Evolutionary conservation across 2,888 invertebrate species (phyloP).

Genomic region (Rosalia funebris): DNA sequence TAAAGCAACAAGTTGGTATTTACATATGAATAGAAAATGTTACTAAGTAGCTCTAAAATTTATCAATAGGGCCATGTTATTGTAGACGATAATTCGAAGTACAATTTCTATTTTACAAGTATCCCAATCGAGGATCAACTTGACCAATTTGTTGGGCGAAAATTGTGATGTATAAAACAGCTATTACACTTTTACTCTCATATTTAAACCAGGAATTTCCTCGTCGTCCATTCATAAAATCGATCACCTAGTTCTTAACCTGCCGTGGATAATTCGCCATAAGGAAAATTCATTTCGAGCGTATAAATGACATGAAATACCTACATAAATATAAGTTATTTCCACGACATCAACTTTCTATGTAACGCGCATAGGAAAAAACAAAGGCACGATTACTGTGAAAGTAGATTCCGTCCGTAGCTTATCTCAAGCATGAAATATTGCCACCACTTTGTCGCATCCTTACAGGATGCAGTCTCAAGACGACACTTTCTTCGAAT

Average conservation of each 20-base stretch:
- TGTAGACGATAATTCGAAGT: too few relatives aligned
- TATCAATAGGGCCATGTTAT: too few relatives aligned
- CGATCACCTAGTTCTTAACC: background rate
- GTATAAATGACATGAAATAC: background rate
- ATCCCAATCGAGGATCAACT: too few relatives aligned
- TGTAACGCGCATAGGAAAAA: background rate
- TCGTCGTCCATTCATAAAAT: background rate
- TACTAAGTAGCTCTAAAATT: too few relatives aligned
- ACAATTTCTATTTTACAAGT: too few relatives aligned
- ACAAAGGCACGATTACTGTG: constrained; percentile 16
- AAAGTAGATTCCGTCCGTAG: constrained; percentile 5
- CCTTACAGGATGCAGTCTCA: background rate
- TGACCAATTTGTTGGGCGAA: too few relatives aligned
- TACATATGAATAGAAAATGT: too few relatives aligned
- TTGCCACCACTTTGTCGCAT: background rate
- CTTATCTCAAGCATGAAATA: constrained; percentile 14
- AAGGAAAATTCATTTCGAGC: background rate
- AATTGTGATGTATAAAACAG: too few relatives aligned
- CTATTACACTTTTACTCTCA: background rate
- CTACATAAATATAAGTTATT: constrained; percentile 16
- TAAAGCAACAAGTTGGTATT: too few relatives aligned
- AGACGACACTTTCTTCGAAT: background rate
- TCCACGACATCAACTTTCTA: constrained; percentile 1
- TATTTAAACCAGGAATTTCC: background rate
- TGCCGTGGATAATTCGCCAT: background rate